Conservation (phyloP, 1,140 invertebrate genomes). For the Saccostrea echinata region DNA sequence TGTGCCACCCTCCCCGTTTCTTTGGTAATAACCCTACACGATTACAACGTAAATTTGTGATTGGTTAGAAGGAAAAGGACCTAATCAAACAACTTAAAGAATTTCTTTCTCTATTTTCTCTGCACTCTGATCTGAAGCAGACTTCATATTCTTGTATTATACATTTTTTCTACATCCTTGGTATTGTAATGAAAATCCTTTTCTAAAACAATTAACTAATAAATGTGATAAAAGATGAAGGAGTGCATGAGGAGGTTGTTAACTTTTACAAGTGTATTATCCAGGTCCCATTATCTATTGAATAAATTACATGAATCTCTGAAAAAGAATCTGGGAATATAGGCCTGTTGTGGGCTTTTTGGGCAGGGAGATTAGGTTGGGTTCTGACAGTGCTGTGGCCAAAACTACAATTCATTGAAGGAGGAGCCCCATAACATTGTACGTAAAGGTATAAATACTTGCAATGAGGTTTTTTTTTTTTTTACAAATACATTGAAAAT, state of each 20-base stretch:
- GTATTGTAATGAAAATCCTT: conserved; percentile 5
- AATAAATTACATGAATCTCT: not conserved
- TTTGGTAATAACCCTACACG: conserved; percentile 26
- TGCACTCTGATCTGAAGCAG: not conserved
- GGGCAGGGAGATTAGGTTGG: too few relatives aligned
- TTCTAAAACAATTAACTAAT: conserved; percentile 37
- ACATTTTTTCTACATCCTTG: not conserved
- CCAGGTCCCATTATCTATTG: not conserved
- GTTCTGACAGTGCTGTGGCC: not conserved
- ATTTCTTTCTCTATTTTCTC: conserved; percentile 12
- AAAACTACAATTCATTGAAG: not conserved
- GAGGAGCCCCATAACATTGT: not conserved
- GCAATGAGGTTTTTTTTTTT: too few relatives aligned
- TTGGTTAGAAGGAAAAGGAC: not conserved
- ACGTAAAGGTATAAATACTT: not conserved
- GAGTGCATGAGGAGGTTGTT: conserved; percentile 1
- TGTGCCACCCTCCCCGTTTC: not conserved
- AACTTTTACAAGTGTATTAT: conserved; percentile 14
- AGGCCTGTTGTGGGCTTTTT: not conserved
- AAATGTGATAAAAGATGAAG: not conserved
- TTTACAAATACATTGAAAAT: not conserved
- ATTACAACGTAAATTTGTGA: conserved; percentile 15
- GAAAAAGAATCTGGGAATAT: not conserved
- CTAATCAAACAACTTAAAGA: not conserved
- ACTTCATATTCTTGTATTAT: conserved; percentile 4